These are phyloP conservation scores for Eurosta solidaginis DNA, from an alignment of 1,140 invertebrate genomes.

Conservation along the genomic window DNA sequence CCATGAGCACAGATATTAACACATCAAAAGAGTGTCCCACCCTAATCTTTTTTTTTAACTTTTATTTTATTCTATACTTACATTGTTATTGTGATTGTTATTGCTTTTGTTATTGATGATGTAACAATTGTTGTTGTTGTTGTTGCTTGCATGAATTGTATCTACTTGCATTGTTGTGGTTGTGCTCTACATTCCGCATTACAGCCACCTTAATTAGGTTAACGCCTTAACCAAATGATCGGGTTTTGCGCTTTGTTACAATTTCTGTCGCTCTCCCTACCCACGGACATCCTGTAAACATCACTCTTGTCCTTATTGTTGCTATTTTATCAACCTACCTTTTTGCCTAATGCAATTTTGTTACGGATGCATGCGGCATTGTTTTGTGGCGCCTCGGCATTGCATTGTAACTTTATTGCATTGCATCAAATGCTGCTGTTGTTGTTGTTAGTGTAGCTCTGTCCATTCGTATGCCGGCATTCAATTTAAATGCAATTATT, in stretches of 20 bases:
- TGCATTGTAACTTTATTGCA: background rate
- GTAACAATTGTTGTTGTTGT: background rate
- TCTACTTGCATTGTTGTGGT: background rate
- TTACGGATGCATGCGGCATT: background rate
- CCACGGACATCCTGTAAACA: too few relatives aligned
- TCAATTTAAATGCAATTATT: conserved; percentile 29
- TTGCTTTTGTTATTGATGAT: background rate
- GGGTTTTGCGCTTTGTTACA: conserved; percentile 4
- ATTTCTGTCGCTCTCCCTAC: background rate
- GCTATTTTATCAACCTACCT: background rate
- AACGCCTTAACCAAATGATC: conserved; percentile 25
- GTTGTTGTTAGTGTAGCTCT: background rate
- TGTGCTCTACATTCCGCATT: conserved; percentile 16
- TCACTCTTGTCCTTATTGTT: background rate
- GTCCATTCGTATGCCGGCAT: conserved; percentile 21
- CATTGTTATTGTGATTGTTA: background rate
- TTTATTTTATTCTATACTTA: too few relatives aligned
- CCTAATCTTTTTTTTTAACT: too few relatives aligned
- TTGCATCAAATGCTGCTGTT: background rate
- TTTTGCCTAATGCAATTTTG: conserved; percentile 1
- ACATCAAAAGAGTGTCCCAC: too few relatives aligned
- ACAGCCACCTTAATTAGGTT: conserved; percentile 20
- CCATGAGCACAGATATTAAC: too few relatives aligned
- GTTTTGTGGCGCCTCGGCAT: background rate
- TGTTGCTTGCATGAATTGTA: background rate